A percentile compares a stretch with the other conserved stretches of the same genome.
phyloP scores from a whole-genome alignment of 2,113 vertebrate genomes.

The Silurus asotus region DNA sequence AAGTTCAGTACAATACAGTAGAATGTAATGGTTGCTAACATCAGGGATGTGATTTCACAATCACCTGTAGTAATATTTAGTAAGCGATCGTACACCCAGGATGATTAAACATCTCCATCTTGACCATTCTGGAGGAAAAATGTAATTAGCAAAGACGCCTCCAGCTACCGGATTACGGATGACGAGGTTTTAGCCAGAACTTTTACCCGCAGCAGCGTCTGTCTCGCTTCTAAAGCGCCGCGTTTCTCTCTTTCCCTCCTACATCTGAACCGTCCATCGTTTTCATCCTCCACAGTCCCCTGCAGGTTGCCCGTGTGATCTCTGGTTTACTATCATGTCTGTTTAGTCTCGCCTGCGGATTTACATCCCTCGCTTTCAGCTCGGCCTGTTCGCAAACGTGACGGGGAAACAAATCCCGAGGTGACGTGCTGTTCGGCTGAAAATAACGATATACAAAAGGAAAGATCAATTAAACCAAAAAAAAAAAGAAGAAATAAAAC shows the following conservation, averaged over 20 bases:
- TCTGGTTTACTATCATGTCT: conserved; percentile 10
- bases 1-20: too few relatives aligned
- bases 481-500: background rate
- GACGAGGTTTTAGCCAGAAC: background rate
- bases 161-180: background rate
- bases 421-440: too few relatives aligned
- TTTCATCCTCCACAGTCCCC: conserved; percentile 12
- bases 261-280: background rate
- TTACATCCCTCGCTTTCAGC: background rate
- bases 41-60: background rate
- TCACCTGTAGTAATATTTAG: too few relatives aligned
- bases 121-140: background rate
- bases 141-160: background rate
- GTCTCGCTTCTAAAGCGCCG: background rate
- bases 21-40: too few relatives aligned
- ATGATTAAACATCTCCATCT: background rate
- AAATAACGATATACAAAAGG: background rate
- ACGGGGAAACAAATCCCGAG: too few relatives aligned
- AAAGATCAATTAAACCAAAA: background rate
- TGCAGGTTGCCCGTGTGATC: background rate
- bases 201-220: background rate
- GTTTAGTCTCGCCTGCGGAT: background rate
- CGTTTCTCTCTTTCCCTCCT: background rate
- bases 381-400: background rate
- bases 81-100: too few relatives aligned